Evolutionary conservation across 2,797 vertebrate genomes (phyloP).

Genomic region (Leucoraja ocellata): DNA sequence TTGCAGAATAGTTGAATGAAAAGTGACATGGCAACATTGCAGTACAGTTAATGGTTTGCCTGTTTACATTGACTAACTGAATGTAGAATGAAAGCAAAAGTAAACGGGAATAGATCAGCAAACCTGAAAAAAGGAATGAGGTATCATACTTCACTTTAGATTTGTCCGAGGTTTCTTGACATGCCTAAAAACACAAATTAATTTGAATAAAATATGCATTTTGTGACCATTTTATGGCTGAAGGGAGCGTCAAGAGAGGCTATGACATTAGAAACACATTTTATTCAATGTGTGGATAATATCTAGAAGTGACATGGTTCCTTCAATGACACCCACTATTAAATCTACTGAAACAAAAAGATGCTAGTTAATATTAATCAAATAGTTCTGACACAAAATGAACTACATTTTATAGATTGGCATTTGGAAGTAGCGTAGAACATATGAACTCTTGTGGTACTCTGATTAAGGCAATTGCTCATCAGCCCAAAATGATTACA

Average conservation of each 20-base stretch:
- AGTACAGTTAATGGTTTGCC: background rate
- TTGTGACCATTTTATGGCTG: background rate
- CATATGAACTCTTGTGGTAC: slow-evolving; percentile 59
- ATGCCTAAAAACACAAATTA: background rate
- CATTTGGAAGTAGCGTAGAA: slow-evolving; percentile 54
- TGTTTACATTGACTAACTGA: background rate
- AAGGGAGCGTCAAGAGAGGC: background rate
- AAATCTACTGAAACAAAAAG: slow-evolving; percentile 59
- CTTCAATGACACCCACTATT: slow-evolving; percentile 40
- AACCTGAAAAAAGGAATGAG: background rate
- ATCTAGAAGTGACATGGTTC: background rate
- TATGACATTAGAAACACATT: background rate
- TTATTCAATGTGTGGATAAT: background rate
- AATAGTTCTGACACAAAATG: slow-evolving; percentile 68
- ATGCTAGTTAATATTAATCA: slow-evolving; percentile 67
- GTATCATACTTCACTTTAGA: background rate
- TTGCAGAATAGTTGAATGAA: too few species aligned
- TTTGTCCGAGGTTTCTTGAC: too few species aligned
- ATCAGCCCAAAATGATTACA: slow-evolving; percentile 62
- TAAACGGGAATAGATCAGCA: background rate
- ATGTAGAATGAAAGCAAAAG: background rate
- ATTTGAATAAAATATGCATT: background rate
- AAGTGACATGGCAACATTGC: background rate
- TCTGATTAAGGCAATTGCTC: slow-evolving; percentile 57
- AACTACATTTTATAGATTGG: slow-evolving; percentile 64